Base-by-base conservation (phyloP, 2,888 invertebrate genomes). In the Elmis aenea region DNA sequence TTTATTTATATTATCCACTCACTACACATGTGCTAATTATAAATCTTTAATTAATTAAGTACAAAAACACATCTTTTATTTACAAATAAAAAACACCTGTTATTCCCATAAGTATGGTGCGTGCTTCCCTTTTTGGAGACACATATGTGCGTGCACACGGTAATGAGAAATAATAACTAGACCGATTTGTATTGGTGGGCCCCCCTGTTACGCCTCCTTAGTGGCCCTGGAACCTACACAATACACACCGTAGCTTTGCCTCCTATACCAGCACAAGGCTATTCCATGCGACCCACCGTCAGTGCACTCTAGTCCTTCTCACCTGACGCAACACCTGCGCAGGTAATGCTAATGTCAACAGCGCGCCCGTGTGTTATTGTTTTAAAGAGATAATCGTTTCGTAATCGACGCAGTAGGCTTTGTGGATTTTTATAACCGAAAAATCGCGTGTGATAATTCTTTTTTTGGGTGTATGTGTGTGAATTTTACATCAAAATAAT, bases 311-410 rank as follows among this genome's bases (percentile, higher is more conserved):
- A 58, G 59, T 59, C 54, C n/a, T n/a, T n/a, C 59, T 61, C 61
- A 65, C 63, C 62, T 64, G 63, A 58, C 58, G 63, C 53, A 62
- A 61, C 66, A 62, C 62, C 62, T 61, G 61, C 51, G 41, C 52
- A 36, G 41, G 37, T 38, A 26, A 38, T n/a, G 20, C 38, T 48
- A 48, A 42, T 45, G 30, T 30, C 37, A 41, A 42, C 26, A 40
- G 30, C 22, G 38, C 46, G 45, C 37, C 31, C 26, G 16, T 41
- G 26, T 30, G 35, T 39, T 40, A 20, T 41, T 42, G 26, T 33
- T 13, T 29, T 22, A 13, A 10, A 14, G 5, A 22, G 5, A n/a
- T 6, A 36, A 16, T 35, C 21, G 18, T 24, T 36, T 29, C 18
- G 13, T n/a, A 29, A 29, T 36, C 30, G 24, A 11, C 14, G 14